Evolutionary conservation across 1,140 invertebrate genomes (phyloP).

Genomic region (Hypothenemus hampei): DNA sequence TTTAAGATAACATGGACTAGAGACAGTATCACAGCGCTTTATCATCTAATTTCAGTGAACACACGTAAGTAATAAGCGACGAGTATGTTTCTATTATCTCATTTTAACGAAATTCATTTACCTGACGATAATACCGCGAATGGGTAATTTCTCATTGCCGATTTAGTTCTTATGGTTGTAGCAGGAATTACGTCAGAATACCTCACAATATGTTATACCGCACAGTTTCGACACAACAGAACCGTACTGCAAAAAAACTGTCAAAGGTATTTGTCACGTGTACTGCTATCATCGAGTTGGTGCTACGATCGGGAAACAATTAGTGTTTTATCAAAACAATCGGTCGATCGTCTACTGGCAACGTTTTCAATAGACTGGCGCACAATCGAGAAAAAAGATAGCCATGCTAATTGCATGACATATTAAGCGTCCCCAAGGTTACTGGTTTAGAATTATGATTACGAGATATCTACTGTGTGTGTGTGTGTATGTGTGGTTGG

Average conservation of each 20-base stretch:
- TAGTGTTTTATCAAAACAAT: conserved; percentile 26
- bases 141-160: no score
- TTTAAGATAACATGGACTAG: conserved; percentile 5
- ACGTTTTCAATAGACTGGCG: conserved; percentile 20
- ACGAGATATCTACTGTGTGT: no score
- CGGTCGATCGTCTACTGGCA: conserved; percentile 12
- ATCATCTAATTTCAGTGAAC: conserved; percentile 4
- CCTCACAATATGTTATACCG: no score
- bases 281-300: conserved; percentile 23
- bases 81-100: conserved; percentile 14
- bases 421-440: conserved; percentile 15
- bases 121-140: conserved; percentile 10
- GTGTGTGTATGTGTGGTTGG: no score
- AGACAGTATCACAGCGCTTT: conserved; percentile 11
- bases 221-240: neutral
- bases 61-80: conserved; percentile 22
- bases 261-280: conserved; percentile 21
- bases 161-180: no score
- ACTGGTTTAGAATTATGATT: conserved; percentile 2
- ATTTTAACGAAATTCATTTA: conserved; percentile 16
- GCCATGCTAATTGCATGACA: conserved; percentile 22
- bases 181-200: no score
- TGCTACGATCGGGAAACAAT: conserved; percentile 12
- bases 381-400: conserved; percentile 24
- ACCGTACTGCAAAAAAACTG: neutral